Base-by-base conservation (phyloP, 2,888 invertebrate genomes). In the Latrodectus elegans region DNA sequence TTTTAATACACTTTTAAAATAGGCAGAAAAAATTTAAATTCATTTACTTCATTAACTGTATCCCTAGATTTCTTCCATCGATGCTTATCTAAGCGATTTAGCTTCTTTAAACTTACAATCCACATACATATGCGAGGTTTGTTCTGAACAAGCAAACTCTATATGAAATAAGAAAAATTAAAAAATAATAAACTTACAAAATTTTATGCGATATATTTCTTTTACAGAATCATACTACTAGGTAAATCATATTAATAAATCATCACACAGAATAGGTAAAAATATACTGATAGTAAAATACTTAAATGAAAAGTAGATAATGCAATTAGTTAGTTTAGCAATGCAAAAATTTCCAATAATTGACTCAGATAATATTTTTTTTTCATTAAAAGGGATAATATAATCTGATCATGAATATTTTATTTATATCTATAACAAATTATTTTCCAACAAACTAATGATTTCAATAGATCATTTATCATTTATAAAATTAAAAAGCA, bases 21-120 rank as follows among this genome's bases (percentile, higher is more conserved):
- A 60, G 15, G 3, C 55, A 55, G 11, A 55, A 10, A 60, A 60
- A 6, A 6, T 38, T 0, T 3, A 38, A 38, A 38, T 38, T 6
- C 38, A n/a, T n/a, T 49, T 79, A 92, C 92, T 90, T 95, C 94
- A 90, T 95, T 95, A 8, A 97, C 93, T 15, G 95, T 94, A 92
- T 98, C 97, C 77, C 97, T 94, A 0, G 96, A 95, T 88, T 95
- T 94, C 91, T 96, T 95, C 64, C 96, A 95, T 4, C 96, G 94
- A 76, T 97, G 95, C 92, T 98, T 98, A 91, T 97, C 97, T 91
- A 97, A 93, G 26, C 98, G 94, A 92, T 98, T 98, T 1, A 98
- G 92, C 92, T 97, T 97, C 91, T 97, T 97, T 77, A 98, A 92
- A 80, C 95, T 94, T n/a, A 97, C 78, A 12, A 89, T 76, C 12